These are phyloP conservation scores for Sipha maydis DNA, from an alignment of 2,888 invertebrate genomes.

Conservation along the genomic window DNA sequence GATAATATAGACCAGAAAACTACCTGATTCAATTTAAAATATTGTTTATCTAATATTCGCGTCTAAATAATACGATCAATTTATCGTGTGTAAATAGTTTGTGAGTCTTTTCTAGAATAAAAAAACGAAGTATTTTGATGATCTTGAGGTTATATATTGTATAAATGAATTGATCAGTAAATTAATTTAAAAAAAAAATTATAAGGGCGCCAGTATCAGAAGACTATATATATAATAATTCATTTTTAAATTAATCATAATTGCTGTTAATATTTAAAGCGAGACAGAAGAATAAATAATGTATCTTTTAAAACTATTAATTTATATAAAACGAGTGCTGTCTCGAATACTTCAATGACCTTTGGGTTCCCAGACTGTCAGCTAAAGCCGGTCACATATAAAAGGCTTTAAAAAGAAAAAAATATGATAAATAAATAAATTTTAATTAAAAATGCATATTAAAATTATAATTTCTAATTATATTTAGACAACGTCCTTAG, in stretches of 20 bases:
- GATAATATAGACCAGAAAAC: background rate
- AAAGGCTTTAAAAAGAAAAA: background rate
- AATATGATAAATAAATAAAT: slow-evolving; percentile 23
- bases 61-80: background rate
- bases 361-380: slow-evolving; percentile 18
- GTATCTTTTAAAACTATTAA: slow-evolving; percentile 19
- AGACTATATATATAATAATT: background rate
- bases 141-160: background rate
- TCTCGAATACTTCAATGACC: too few species aligned
- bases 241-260: slow-evolving; percentile 10
- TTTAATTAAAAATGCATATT: slow-evolving; percentile 3
- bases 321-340: background rate
- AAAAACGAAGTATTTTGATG: background rate
- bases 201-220: slow-evolving; percentile 21
- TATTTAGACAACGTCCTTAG: slow-evolving; percentile 22
- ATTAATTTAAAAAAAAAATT: background rate
- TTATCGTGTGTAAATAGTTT: background rate
- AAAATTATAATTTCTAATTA: slow-evolving; percentile 8
- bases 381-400: slow-evolving; percentile 16
- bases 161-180: background rate
- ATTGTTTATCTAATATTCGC: background rate
- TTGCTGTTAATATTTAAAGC: background rate
- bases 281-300: background rate
- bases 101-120: background rate
- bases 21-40: background rate